Percentiles rank a stretch among this genome's conserved stretches.
Evolutionary conservation across 1,140 invertebrate genomes (phyloP).

Genomic region (Tribolium castaneum): DNA sequence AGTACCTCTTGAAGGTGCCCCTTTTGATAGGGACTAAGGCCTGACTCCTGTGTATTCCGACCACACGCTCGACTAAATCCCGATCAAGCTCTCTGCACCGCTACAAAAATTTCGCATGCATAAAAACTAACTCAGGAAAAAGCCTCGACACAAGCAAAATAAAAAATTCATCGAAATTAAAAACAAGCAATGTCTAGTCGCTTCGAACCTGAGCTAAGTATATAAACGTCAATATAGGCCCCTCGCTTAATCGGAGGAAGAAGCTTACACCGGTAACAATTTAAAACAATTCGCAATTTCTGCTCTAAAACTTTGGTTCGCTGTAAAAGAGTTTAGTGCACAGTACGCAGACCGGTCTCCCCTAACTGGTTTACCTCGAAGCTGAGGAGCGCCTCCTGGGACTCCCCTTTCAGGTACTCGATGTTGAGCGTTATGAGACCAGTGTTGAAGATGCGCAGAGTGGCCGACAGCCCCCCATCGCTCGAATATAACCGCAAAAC

Average conservation of each 20-base stretch:
- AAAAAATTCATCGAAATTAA: constrained; percentile 17
- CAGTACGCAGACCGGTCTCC: neutral
- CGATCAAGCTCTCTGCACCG: constrained; percentile 54
- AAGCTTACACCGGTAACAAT: constrained; percentile 81
- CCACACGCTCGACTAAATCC: constrained; percentile 55
- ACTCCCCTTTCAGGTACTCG: constrained; percentile 82
- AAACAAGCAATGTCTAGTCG: constrained; percentile 10
- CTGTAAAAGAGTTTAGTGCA: constrained; percentile 60
- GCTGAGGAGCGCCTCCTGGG: constrained; percentile 75
- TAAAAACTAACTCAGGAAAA: constrained; percentile 28
- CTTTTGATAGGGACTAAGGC: constrained; percentile 80
- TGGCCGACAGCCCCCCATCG: constrained; percentile 75
- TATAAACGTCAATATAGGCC: constrained; percentile 84
- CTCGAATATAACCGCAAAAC: constrained; percentile 76
- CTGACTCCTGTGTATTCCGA: constrained; percentile 71
- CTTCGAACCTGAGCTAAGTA: constrained; percentile 82
- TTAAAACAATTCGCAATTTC: constrained; percentile 76
- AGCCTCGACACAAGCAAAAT: neutral
- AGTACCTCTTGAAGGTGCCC: constrained; percentile 81
- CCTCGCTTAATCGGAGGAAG: constrained; percentile 86
- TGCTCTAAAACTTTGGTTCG: constrained; percentile 77
- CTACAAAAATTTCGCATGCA: constrained; percentile 59
- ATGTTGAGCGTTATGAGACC: constrained; percentile 83
- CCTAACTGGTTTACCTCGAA: constrained; percentile 73
- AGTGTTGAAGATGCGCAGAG: constrained; percentile 76